These are phyloP conservation scores for Ambastaia sidthimunki DNA, from an alignment of 2,797 vertebrate genomes.

Conservation along the genomic window DNA sequence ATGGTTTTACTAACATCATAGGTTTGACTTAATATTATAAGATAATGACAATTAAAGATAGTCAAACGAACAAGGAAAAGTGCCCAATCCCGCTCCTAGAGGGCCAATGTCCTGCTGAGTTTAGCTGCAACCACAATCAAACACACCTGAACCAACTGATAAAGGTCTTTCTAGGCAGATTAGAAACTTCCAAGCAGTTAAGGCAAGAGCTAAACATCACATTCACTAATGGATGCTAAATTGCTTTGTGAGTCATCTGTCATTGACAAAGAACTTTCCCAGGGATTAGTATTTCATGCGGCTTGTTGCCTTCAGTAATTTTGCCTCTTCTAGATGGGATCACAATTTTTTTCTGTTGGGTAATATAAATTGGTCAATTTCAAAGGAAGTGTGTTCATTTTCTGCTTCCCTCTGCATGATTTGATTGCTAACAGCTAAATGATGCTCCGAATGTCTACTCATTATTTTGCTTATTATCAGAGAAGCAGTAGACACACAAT, in stretches of 20 bases:
- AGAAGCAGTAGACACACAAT: constrained; percentile 59
- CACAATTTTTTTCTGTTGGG: constrained; percentile 79
- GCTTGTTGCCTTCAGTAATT: constrained; percentile 66
- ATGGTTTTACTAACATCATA: no score
- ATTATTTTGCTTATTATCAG: constrained; percentile 68
- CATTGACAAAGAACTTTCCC: constrained; percentile 66
- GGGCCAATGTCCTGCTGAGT: not conserved
- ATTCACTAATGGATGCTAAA: no score
- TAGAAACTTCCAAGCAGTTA: no score
- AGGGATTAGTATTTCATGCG: constrained; percentile 69
- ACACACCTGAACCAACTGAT: not conserved
- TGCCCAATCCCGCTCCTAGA: no score
- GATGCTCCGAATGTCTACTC: constrained; percentile 70
- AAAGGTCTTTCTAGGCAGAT: not conserved
- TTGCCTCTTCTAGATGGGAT: constrained; percentile 68
- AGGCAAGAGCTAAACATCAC: no score
- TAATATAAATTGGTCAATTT: constrained; percentile 85
- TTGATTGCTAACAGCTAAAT: constrained; percentile 81
- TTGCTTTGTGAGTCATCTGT: no score
- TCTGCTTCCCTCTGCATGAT: constrained; percentile 75
- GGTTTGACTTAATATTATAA: no score
- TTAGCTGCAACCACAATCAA: not conserved
- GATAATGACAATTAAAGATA: no score
- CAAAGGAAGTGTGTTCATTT: constrained; percentile 71
- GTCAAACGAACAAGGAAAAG: no score